phyloP scores from a whole-genome alignment of 2,888 invertebrate genomes.

The Erannis defoliaria region DNA sequence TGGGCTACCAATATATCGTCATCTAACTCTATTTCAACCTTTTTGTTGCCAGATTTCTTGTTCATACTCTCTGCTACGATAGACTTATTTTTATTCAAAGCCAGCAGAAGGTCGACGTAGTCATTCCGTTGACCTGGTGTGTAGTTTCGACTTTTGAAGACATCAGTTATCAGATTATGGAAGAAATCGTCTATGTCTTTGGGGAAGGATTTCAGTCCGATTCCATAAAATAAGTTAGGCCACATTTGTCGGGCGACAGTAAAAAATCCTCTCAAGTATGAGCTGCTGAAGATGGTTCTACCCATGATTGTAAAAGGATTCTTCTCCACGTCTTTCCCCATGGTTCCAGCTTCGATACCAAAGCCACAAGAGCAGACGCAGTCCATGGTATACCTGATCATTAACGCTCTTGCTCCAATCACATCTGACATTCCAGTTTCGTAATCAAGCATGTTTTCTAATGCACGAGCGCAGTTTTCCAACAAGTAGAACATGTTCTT shows the following conservation, averaged over 20 bases:
- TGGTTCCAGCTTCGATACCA: slow-evolving; percentile 52
- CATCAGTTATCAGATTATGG: background rate
- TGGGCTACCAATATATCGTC: slow-evolving; percentile 11
- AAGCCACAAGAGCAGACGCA: slow-evolving; percentile 52
- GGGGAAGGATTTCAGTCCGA: slow-evolving; percentile 1
- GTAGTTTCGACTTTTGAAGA: slow-evolving; percentile 14
- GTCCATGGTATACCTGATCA: slow-evolving; percentile 51
- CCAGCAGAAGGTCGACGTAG: slow-evolving; percentile 9
- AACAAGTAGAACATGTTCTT: slow-evolving; percentile 52
- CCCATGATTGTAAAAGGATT: slow-evolving; percentile 54
- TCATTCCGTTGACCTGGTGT: slow-evolving; percentile 10
- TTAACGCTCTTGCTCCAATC: slow-evolving; percentile 38
- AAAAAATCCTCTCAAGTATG: slow-evolving; percentile 22
- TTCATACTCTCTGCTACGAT: slow-evolving; percentile 1
- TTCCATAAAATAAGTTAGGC: slow-evolving; percentile 18
- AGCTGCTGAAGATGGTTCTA: slow-evolving; percentile 39
- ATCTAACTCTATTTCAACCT: slow-evolving; percentile 2
- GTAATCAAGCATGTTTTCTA: slow-evolving; percentile 41
- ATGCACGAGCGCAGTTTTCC: slow-evolving; percentile 39
- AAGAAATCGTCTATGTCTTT: slow-evolving; percentile 14
- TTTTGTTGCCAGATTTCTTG: slow-evolving; percentile 1
- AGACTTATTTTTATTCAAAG: background rate
- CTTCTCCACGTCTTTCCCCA: slow-evolving; percentile 40
- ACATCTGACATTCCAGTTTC: slow-evolving; percentile 27
- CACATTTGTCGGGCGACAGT: slow-evolving; percentile 4